Base-by-base conservation (phyloP, 2,888 invertebrate species). In the Keiferia lycopersicella region DNA sequence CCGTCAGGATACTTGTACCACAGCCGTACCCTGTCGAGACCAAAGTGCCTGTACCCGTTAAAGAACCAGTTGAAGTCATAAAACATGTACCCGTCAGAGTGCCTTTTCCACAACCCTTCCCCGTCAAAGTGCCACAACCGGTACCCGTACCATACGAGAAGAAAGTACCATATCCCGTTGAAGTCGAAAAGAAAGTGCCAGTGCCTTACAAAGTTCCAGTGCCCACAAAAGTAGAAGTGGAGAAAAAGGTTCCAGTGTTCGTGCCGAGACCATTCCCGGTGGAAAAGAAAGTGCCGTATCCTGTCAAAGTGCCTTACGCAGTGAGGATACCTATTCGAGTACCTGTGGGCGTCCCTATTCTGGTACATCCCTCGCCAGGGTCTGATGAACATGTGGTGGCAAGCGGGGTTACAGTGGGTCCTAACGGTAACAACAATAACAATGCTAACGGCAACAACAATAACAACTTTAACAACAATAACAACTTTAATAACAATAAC, bases 1-100 rank as follows among this genome's bases (percentile, higher is more conserved):
- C 90, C 0, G 85, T 88, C 26, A 89, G 80, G 75, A 84, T 92
- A 34, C 72, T 84, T 61, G 86, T 92, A 26, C 92, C 92, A 3
- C 87, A 88, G 68, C 90, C 91, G 2, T 89, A 90, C 64, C 91
- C 93, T 0, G 92, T 93, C 62, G 93, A 93, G 76, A 88, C 89
- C n/a, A 91, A 86, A 76, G 88, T 89, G 67, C 89, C 91, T 6
- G 88, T 91, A 14, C 81, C 89, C 69, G 80, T 89, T 2, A 84
- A 72, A 71, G 87, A 91, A 66, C 90, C 88, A 14, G 75, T 81
- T 20, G 88, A 89, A 75, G 87, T 92, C 10, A 83, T 91, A 64
- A 88, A 81, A 72, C 90, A 89, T 68, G 86, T 91, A 48, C 87
- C 87, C 12, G 81, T 81, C 39, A 89, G 86, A 2, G 84, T 90